A percentile compares a stretch with the other conserved stretches of the same genome.
Conservation (phyloP, 2,113 vertebrate genomes). For the Prinia subflava region DNA sequence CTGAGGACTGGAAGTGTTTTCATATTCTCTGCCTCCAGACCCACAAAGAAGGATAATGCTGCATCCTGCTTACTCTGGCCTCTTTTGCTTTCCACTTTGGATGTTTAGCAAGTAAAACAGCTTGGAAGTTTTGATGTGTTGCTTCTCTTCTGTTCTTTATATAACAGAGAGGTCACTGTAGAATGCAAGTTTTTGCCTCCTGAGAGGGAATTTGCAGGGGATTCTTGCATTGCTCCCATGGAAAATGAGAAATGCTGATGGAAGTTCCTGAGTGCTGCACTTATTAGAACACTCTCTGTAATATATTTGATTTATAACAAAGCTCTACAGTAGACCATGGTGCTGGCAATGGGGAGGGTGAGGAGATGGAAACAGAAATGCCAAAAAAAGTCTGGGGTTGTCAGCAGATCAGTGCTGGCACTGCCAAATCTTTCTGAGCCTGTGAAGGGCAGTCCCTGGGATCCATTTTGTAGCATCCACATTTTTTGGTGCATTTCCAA, state of each 20-base stretch:
- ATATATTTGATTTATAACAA: not conserved
- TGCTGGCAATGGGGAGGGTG: not conserved
- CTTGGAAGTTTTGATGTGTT: not conserved
- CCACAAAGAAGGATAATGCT: not conserved
- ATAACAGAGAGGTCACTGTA: accelerated
- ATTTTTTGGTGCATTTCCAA: not conserved
- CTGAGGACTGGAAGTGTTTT: not conserved
- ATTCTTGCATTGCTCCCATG: not conserved
- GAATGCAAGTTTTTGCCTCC: not conserved
- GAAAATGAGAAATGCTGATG: not conserved
- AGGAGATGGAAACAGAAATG: not conserved
- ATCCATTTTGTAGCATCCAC: not conserved
- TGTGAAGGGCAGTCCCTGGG: not conserved
- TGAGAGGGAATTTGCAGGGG: not conserved
- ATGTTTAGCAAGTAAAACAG: not conserved
- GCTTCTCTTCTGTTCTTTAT: not conserved
- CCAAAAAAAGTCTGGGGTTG: not conserved
- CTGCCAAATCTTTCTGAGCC: not conserved
- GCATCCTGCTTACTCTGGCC: not conserved
- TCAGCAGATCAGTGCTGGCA: not conserved
- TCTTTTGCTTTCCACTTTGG: not conserved
- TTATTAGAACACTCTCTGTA: not conserved
- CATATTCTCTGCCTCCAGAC: not conserved
- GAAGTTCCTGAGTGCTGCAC: not conserved
- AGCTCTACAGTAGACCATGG: not conserved